Evolutionary conservation across 35 echinoderm and acorn worm genomes (phyloP), one percentile per base, ranked within the genome.

Genomic region (Chiridota heheva): DNA sequence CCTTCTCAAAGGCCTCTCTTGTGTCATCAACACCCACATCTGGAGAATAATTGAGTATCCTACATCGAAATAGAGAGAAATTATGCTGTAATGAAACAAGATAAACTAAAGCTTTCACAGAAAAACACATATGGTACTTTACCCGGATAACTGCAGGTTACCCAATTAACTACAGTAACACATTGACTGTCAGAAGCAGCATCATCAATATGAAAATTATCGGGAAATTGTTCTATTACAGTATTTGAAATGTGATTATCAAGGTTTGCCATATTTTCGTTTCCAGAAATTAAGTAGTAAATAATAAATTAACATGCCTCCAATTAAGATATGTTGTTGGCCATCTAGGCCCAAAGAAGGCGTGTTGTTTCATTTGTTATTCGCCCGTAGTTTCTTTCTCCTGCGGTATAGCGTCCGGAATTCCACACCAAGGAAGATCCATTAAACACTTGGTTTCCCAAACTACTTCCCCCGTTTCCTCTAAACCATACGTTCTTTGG

Each of bases 241-340:
- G n/a, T n/a, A n/a, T n/a, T n/a, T n/a, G n/a, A n/a, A n/a, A n/a
- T n/a, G n/a, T n/a, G n/a, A n/a, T n/a, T n/a, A n/a, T n/a, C n/a
- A n/a, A n/a, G n/a, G n/a, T n/a, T n/a, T n/a, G n/a, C n/a, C n/a
- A n/a, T n/a, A n/a, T n/a, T n/a, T n/a, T n/a, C n/a, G n/a, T n/a
- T n/a, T n/a, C n/a, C n/a, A n/a, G n/a, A n/a, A n/a, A n/a, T n/a
- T n/a, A n/a, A n/a, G n/a, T n/a, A n/a, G n/a, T n/a, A 26, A 32
- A 34, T 18, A n/a, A n/a, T n/a, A n/a, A n/a, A n/a, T n/a, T 49
- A 36, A 45, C 72, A 30, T 41, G 87, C 92, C 88, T 97, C 31
- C 84, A 97, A 15, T 88, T 97, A 13, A 97, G 18, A 4, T 97
- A 88, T 24, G 73, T 69, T 35, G 87, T 81, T 15, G 86, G 78